These are phyloP conservation scores for Atopsyche davidsoni DNA, from an alignment of 1,140 invertebrate genomes.

Conservation along the genomic window DNA sequence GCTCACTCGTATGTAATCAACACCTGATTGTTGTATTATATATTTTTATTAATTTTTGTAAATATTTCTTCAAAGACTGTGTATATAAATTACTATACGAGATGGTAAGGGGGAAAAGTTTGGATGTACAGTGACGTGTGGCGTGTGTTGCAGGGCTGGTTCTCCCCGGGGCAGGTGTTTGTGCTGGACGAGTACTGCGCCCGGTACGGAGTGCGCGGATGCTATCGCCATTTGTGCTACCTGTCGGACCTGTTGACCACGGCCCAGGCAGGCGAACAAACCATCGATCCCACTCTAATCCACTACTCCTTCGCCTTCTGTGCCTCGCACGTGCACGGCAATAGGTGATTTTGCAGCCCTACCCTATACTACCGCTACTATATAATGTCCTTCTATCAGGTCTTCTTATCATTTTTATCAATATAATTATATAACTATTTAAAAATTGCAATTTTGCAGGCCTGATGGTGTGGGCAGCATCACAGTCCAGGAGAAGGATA, in stretches of 20 bases:
- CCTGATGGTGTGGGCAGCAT: constrained; percentile 98
- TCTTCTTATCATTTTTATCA: neutral
- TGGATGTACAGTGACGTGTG: neutral
- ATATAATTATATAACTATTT: constrained; percentile 10
- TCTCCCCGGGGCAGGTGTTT: constrained; percentile 97
- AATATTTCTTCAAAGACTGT: no score
- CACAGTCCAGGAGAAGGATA: constrained; percentile 94
- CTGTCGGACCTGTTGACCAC: constrained; percentile 92
- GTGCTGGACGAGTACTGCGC: constrained; percentile 98
- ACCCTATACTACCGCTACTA: neutral
- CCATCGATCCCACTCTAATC: constrained; percentile 97
- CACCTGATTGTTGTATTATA: neutral
- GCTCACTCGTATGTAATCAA: constrained; percentile 76
- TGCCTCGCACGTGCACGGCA: constrained; percentile 96
- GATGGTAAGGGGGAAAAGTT: no score
- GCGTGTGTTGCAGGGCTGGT: constrained; percentile 82
- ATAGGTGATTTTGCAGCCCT: constrained; percentile 59
- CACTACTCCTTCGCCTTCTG: constrained; percentile 99
- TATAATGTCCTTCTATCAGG: neutral
- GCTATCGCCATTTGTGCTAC: constrained; percentile 93
- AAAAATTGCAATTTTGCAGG: no score
- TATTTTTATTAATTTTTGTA: no score
- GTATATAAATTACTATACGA: no score
- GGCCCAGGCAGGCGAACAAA: constrained; percentile 82
- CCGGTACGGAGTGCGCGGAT: constrained; percentile 92